Percentiles rank a stretch among this genome's conserved stretches.
Evolutionary conservation across 2,113 vertebrate genomes (phyloP).

Genomic region (Zapus hudsonius): DNA sequence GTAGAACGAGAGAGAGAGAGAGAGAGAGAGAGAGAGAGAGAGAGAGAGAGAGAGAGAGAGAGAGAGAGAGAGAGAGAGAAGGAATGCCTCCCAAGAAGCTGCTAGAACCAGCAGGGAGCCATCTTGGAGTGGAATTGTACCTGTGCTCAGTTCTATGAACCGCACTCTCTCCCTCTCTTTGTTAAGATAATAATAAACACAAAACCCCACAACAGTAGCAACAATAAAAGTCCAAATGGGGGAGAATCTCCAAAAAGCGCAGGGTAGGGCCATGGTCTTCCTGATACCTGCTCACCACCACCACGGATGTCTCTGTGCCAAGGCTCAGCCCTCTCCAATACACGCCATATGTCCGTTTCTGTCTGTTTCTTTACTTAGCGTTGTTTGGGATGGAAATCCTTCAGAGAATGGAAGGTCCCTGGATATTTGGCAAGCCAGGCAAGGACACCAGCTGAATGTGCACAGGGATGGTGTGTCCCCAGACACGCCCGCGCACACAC

Average conservation of each 20-base stretch:
- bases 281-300: conserved; percentile 73
- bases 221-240: conserved; percentile 40
- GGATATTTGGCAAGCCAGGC: conserved; percentile 64
- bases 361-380: conserved; percentile 74
- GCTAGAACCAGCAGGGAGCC: conserved; percentile 48
- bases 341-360: conserved; percentile 70
- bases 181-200: conserved; percentile 53
- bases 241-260: conserved; percentile 3
- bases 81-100: background rate
- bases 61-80: too few relatives aligned
- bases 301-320: conserved; percentile 13
- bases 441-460: conserved; percentile 73
- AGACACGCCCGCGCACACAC: background rate
- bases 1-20: background rate
- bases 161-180: conserved; percentile 48
- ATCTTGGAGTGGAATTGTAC: conserved; percentile 48
- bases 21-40: background rate
- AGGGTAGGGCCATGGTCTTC: background rate
- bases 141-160: conserved; percentile 7
- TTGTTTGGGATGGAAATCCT: conserved; percentile 71
- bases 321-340: conserved; percentile 42
- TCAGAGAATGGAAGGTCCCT: conserved; percentile 74
- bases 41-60: too few relatives aligned
- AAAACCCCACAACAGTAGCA: conserved; percentile 32
- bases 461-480: conserved; percentile 76